Evolutionary conservation across 2,888 invertebrate genomes (phyloP), one percentile per base, ranked within the genome.

Genomic region (Liodrosophila aerea): DNA sequence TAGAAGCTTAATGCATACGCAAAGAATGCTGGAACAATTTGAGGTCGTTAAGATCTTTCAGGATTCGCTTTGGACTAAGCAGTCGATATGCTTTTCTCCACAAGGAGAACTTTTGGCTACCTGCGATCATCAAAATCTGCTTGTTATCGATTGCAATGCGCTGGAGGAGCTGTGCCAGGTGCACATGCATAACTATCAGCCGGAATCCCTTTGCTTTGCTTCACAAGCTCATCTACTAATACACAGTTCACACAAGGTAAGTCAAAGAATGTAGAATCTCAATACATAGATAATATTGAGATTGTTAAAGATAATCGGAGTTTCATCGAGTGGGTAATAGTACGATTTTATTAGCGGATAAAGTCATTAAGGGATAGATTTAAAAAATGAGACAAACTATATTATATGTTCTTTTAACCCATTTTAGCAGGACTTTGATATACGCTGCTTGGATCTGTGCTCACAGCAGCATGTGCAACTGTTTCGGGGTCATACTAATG

Each of bases 241-340:
- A 49, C 73, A 81, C 40, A 65, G 41, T 16, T n/a, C 57, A 9
- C 50, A 69, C 0, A 75, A 64, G 62, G 77, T 78, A 39, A 59
- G 60, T 34, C 27, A 1, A 11, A 1, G 31, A n/a, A n/a, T n/a
- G n/a, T n/a, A n/a, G n/a, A n/a, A n/a, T n/a, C n/a, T n/a, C n/a
- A n/a, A n/a, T n/a, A n/a, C n/a, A n/a, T n/a, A n/a, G n/a, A n/a
- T n/a, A n/a, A n/a, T n/a, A n/a, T n/a, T n/a, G n/a, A n/a, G n/a
- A n/a, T n/a, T n/a, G n/a, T n/a, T n/a, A n/a, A n/a, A n/a, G n/a
- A n/a, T n/a, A n/a, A n/a, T n/a, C n/a, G n/a, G n/a, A n/a, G n/a
- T n/a, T n/a, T n/a, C n/a, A n/a, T n/a, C n/a, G n/a, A n/a, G n/a
- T n/a, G n/a, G n/a, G n/a, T n/a, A n/a, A n/a, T n/a, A n/a, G n/a